Conservation (phyloP, 2,888 invertebrate species). For the Melinaea marsaeus region DNA sequence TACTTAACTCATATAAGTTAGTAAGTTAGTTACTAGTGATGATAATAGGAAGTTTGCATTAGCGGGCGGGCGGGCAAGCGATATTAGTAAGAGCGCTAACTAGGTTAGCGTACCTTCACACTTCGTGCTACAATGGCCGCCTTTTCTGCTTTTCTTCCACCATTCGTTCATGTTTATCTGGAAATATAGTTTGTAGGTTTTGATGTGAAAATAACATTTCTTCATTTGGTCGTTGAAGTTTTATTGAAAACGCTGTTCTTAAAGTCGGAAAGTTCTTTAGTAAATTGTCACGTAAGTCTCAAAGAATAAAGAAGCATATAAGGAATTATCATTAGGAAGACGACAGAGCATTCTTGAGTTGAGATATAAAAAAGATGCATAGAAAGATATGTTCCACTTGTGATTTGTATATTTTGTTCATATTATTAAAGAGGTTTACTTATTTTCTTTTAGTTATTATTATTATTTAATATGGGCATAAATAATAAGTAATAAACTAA, state of each 20-base stretch:
- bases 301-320: constrained; percentile 22
- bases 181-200: constrained; percentile 29
- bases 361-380: constrained; percentile 26
- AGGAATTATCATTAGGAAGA: constrained; percentile 25
- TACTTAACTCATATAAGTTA: constrained; percentile 8
- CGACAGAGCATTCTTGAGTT: constrained; percentile 24
- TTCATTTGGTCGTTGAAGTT: background rate
- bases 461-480: no score
- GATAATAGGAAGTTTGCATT: constrained; percentile 30
- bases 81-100: constrained; percentile 20
- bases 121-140: constrained; percentile 82
- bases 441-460: no score
- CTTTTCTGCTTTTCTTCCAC: constrained; percentile 81
- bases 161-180: constrained; percentile 85
- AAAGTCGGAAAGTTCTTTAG: constrained; percentile 22
- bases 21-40: constrained; percentile 22
- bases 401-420: background rate
- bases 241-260: background rate
- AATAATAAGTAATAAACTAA: no score
- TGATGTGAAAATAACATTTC: background rate
- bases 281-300: constrained; percentile 28
- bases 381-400: constrained; percentile 14
- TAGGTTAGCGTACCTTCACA: constrained; percentile 79
- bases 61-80: constrained; percentile 18
- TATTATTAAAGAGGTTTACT: no score